Conservation (phyloP, 2,888 invertebrate species). For the Xanthorhoe designata region DNA sequence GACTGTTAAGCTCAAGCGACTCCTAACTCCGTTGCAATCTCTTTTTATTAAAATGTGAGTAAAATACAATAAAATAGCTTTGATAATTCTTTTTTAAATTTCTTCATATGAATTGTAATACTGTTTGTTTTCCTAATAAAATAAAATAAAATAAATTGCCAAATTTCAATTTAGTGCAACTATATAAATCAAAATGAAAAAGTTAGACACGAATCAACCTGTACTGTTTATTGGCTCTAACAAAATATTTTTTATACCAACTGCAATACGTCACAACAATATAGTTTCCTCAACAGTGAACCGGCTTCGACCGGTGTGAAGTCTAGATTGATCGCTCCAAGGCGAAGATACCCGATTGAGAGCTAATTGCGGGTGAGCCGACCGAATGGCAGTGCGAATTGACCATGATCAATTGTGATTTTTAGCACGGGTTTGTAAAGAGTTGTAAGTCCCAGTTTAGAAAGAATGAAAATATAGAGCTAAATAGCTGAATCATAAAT, state of each 20-base stretch:
- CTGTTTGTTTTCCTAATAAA: too few relatives aligned
- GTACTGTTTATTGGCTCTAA: neutral
- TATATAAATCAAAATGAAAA: neutral
- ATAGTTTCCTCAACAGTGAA: constrained; percentile 1
- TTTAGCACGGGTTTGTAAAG: neutral
- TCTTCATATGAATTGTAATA: too few relatives aligned
- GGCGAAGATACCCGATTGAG: constrained; percentile 50
- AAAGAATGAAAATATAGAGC: too few relatives aligned
- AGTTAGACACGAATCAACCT: neutral
- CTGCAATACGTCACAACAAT: neutral
- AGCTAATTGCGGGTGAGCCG: constrained; percentile 52
- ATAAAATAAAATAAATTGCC: too few relatives aligned
- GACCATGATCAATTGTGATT: constrained; percentile 4
- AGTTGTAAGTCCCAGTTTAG: neutral
- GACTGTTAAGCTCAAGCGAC: too few relatives aligned
- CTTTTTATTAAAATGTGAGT: too few relatives aligned
- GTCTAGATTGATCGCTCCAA: constrained; percentile 18
- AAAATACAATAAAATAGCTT: too few relatives aligned
- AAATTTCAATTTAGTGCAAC: neutral
- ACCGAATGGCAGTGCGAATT: neutral
- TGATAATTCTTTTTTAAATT: too few relatives aligned
- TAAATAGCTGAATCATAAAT: too few relatives aligned
- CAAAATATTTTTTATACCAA: neutral
- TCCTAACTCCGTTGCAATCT: too few relatives aligned
- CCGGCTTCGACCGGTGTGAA: constrained; percentile 5